Percentiles rank a stretch among this genome's conserved stretches.
These are phyloP conservation scores for Tinea trinotella DNA, from an alignment of 2,888 invertebrate genomes.

Conservation along the genomic window DNA sequence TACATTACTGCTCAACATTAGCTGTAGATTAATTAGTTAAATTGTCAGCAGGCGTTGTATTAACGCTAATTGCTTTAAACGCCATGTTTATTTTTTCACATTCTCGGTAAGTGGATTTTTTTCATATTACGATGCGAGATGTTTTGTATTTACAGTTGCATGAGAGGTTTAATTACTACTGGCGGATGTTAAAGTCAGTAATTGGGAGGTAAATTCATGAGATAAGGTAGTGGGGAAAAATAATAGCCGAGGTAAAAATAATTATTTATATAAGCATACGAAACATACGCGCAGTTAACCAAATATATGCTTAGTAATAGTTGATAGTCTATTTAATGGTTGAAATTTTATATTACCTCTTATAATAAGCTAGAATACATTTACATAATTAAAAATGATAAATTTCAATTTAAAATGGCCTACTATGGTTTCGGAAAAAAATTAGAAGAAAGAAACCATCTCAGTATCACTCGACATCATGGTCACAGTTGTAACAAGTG, in stretches of 20 bases:
- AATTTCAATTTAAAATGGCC: too few relatives aligned
- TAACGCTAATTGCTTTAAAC: constrained; percentile 61
- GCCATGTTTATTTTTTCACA: constrained; percentile 53
- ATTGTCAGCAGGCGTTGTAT: constrained; percentile 49
- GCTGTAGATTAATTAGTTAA: constrained; percentile 51
- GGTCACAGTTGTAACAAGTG: too few relatives aligned
- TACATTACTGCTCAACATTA: constrained; percentile 36
- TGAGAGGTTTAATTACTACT: constrained; percentile 60
- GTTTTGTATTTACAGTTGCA: constrained; percentile 65
- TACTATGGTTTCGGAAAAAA: too few relatives aligned
- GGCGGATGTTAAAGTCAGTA: constrained; percentile 61
- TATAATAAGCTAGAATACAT: too few relatives aligned
- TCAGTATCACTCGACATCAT: too few relatives aligned
- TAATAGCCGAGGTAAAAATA: constrained; percentile 18
- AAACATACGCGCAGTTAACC: constrained; percentile 9
- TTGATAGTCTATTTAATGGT: too few relatives aligned
- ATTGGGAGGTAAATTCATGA: constrained; percentile 56
- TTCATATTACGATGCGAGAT: constrained; percentile 54
- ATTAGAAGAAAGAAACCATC: too few relatives aligned
- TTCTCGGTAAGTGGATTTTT: constrained; percentile 54
- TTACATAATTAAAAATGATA: too few relatives aligned
- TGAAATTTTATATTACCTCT: too few relatives aligned
- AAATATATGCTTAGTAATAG: constrained; percentile 4
- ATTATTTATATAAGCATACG: constrained; percentile 16
- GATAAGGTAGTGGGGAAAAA: constrained; percentile 36